These are phyloP conservation scores for Lepus americanus DNA, from an alignment of 2,113 vertebrate species.

Conservation along the genomic window DNA sequence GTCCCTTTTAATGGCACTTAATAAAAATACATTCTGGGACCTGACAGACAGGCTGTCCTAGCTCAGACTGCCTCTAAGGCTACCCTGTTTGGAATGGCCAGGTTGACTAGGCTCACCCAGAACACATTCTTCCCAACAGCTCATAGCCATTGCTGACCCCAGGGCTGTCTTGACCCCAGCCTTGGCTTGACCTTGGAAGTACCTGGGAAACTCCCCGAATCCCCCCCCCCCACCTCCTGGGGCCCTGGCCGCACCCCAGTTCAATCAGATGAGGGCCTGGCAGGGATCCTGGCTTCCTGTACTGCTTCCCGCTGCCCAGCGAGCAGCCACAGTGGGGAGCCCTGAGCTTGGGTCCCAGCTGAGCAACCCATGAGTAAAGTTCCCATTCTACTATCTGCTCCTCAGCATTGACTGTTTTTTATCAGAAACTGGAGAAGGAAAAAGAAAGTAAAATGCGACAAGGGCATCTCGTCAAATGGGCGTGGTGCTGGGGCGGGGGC, in stretches of 20 bases:
- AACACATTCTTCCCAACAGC: neutral
- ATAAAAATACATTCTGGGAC: slow-evolving; percentile 75
- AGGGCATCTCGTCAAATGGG: neutral
- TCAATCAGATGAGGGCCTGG: neutral
- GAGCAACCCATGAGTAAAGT: neutral
- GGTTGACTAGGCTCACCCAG: neutral
- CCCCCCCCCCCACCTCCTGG: neutral
- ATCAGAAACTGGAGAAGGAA: slow-evolving; percentile 38
- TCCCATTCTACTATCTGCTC: neutral
- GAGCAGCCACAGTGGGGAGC: neutral
- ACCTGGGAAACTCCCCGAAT: neutral
- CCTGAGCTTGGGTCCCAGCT: neutral
- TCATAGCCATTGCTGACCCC: neutral
- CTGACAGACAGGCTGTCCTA: slow-evolving; percentile 63
- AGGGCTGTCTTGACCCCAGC: neutral
- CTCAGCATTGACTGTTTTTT: neutral
- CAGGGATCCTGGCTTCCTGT: neutral
- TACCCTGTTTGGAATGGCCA: slow-evolving; percentile 16
- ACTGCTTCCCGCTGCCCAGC: neutral
- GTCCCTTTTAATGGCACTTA: slow-evolving; percentile 78
- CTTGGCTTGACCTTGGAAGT: neutral
- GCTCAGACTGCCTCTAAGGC: slow-evolving; percentile 30
- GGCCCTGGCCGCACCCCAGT: neutral
- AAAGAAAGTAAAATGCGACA: neutral
- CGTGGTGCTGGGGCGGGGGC: neutral